These are phyloP conservation scores for Trichogramma evanescens DNA, from an alignment of 2,888 invertebrate species.

Conservation along the genomic window DNA sequence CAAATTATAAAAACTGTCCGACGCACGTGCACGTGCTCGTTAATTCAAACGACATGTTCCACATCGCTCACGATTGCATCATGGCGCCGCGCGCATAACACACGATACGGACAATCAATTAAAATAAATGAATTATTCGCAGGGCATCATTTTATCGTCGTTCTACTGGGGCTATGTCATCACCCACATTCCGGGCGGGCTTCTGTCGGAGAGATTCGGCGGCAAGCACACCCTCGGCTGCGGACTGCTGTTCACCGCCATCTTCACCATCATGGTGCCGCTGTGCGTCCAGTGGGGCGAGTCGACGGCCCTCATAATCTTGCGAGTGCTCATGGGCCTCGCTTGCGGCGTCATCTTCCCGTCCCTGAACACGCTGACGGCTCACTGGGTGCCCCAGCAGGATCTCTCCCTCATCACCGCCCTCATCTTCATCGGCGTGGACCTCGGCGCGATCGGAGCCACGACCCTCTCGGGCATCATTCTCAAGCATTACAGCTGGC, in stretches of 20 bases:
- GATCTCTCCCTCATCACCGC: conserved; percentile 66
- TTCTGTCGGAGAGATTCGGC: conserved; percentile 73
- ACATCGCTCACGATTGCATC: too few species aligned
- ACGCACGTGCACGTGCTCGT: too few species aligned
- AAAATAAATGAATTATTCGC: conserved; percentile 37
- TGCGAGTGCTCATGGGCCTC: conserved; percentile 73
- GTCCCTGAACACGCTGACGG: conserved; percentile 72
- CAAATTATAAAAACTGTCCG: too few species aligned
- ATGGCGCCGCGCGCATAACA: too few species aligned
- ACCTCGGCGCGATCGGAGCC: conserved; percentile 57
- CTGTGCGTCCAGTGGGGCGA: conserved; percentile 61
- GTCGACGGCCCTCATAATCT: conserved; percentile 62
- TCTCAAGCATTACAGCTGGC: conserved; percentile 63
- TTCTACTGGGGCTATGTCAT: conserved; percentile 83
- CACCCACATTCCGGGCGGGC: conserved; percentile 77
- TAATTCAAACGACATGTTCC: too few species aligned
- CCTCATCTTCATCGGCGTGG: conserved; percentile 72
- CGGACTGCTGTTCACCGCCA: conserved; percentile 73
- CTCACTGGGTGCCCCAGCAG: conserved; percentile 72
- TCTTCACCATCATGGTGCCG: conserved; percentile 77
- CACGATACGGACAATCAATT: background rate
- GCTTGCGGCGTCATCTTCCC: conserved; percentile 83
- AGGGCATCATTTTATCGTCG: conserved; percentile 71
- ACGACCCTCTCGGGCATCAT: conserved; percentile 63
- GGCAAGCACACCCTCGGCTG: conserved; percentile 81